phyloP scores from a whole-genome alignment of 64 coral and sea anemone species.

The Cladopsammia gracilis region DNA sequence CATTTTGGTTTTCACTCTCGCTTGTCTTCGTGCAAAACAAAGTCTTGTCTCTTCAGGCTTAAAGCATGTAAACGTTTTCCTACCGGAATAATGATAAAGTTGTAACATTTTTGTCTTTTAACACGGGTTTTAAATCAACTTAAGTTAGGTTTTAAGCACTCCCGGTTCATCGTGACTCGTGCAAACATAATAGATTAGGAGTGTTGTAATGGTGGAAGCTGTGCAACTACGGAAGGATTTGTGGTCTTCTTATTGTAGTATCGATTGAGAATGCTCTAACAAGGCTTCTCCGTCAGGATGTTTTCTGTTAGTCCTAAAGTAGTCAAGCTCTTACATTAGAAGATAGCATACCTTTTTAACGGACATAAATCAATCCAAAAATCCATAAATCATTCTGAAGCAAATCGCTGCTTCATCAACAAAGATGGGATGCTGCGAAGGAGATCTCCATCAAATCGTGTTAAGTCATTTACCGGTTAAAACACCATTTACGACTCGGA shows the following conservation, averaged over 20 bases:
- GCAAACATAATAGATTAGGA: not conserved
- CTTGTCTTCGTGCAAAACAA: not conserved
- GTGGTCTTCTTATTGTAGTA: not conserved
- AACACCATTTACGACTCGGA: not conserved
- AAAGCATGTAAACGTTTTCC: not conserved
- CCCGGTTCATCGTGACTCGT: not conserved
- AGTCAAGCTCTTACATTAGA: not conserved
- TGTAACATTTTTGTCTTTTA: not conserved
- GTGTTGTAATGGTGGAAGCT: not conserved
- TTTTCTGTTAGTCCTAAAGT: not conserved
- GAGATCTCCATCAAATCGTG: not conserved
- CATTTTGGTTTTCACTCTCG: not conserved
- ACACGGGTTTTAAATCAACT: not conserved
- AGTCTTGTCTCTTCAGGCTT: not conserved
- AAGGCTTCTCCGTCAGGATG: not conserved
- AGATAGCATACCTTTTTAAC: not conserved
- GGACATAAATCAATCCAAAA: constrained; percentile 26
- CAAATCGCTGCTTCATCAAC: not conserved
- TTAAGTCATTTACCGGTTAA: not conserved
- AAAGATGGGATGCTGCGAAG: not conserved
- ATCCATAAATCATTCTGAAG: constrained; percentile 14
- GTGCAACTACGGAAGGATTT: constrained; percentile 18
- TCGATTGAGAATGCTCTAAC: not conserved
- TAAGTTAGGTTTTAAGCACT: not conserved
- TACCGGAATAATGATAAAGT: not conserved